Evolutionary conservation across 2,888 invertebrate genomes (phyloP), one percentile per base, ranked within the genome.

Genomic region (Drosophila prolongata): DNA sequence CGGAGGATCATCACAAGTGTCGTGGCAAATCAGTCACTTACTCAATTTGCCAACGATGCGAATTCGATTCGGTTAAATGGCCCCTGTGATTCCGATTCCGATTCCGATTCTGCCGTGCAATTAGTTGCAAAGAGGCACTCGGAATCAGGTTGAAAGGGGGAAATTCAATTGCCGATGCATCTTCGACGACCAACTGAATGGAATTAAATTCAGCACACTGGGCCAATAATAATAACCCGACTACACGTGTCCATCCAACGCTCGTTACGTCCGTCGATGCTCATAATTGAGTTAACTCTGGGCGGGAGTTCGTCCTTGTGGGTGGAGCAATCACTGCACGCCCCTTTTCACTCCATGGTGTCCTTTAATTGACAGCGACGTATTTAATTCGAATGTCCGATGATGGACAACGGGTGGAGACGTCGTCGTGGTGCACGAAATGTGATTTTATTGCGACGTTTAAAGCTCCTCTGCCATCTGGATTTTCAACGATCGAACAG

Each of bases 151-250:
- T 35, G 35, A 10, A 44, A 14, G 30, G 54, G 44, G 37, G 30
- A 30, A 43, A 53, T 40, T 43, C 57, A 65, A 69, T 65, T 70
- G 71, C 38, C 40, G 47, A 57, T 71, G 53, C 53, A 71, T 71
- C 71, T 70, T 62, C 38, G 19, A 37, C 44, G 34, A 47, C 40
- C 82, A 85, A 82, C 85, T 82, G 85, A 85, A 79, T 69, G 76
- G 72, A 67, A 82, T 82, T 82, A 82, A 82, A 82, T 82, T 79
- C 68, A 67, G 49, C 71, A 75, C 66, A 61, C 77, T 62, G 34
- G 43, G 19, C 58, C 49, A 68, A 68, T 69, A 69, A 68, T 55
- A 60, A 57, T 50, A 44, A 65, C 72, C 67, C 57, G 66, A 58
- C 62, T 74, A 77, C 76, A 69, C 59, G 69, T 66, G 62, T 43